Evolutionary conservation across 2,797 vertebrate genomes (phyloP), one percentile per base, ranked within the genome.

Genomic region (Pseudocheirus occidentalis): DNA sequence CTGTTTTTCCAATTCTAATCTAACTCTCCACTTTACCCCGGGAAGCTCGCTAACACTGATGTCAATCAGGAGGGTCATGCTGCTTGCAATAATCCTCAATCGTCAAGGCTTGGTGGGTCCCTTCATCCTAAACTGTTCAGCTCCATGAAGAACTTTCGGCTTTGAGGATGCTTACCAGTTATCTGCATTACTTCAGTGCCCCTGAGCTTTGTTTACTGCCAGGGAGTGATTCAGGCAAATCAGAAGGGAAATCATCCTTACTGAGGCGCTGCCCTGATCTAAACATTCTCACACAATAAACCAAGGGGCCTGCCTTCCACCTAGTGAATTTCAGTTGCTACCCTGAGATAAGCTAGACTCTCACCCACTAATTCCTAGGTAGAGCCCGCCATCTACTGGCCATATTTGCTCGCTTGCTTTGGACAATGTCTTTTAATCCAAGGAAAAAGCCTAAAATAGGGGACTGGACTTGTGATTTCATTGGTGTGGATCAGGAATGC

Each of bases 351-450:
- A n/a, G n/a, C n/a, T n/a, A n/a, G n/a, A n/a, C n/a, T n/a, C n/a
- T n/a, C 27, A 12, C 28, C 50, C 28, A 3, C 58, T 94, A n/a
- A 54, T 96, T 94, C 94, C 56, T 93, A 62, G 92, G 58, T 93
- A 18, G 62, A 66, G 90, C 31, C 93, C 95, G 95, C 95, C 97
- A 97, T 55, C 97, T 97, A 66, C 54, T 95, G 97, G 93, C 52
- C 87, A 62, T 4, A 59, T 94, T 73, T 57, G 50, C 94, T 93
- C 53, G 50, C 18, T 62, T 92, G 55, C 52, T 93, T 95, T 91
- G 81, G 28, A 28, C 66, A 21, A 73, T 40, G 40, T 9, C 24
- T 87, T 73, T 81, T 40, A 81, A 24, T 46, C 18, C 13, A 46
- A 3, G 0, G 2, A 81, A 81, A 81, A 81, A 46, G 12, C 12